Evolutionary conservation across 2,797 vertebrate species (phyloP).

Genomic region (Hoplostethus mediterraneus): DNA sequence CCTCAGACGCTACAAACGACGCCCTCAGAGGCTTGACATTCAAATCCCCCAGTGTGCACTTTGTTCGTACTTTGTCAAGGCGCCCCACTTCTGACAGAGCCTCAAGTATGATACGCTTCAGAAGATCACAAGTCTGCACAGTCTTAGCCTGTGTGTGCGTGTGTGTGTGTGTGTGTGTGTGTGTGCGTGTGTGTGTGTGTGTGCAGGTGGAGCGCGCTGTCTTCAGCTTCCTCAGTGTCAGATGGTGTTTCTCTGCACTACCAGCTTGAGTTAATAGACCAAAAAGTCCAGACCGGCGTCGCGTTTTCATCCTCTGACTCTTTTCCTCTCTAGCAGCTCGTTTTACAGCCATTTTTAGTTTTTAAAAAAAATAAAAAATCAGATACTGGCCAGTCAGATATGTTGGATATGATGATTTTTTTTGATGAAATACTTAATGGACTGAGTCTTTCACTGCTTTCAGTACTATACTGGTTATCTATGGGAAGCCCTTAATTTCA

Average conservation of each 20-base stretch:
- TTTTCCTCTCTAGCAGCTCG: no score
- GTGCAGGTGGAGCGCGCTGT: not conserved
- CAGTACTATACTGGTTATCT: no score
- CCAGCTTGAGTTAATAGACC: not conserved
- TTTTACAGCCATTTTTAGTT: no score
- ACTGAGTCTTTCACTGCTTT: no score
- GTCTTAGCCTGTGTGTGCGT: not conserved
- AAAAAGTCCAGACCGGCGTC: not conserved
- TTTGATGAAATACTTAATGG: no score
- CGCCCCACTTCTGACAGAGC: constrained; percentile 24
- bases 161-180: constrained; percentile 5
- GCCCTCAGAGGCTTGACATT: constrained; percentile 31
- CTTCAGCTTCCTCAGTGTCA: constrained; percentile 1
- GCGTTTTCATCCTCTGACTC: not conserved
- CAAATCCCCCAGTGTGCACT: constrained; percentile 11
- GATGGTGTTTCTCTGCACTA: not conserved
- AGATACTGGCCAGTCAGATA: no score
- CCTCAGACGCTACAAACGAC: constrained; percentile 9
- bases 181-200: not conserved
- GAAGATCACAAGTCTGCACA: constrained; percentile 6
- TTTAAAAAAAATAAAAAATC: no score
- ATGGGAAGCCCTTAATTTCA: no score
- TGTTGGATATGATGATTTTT: no score
- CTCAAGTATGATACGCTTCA: constrained; percentile 16
- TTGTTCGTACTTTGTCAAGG: constrained; percentile 7